Evolutionary conservation across 2,888 invertebrate species (phyloP).

Genomic region (Pristionchus japonicus): DNA sequence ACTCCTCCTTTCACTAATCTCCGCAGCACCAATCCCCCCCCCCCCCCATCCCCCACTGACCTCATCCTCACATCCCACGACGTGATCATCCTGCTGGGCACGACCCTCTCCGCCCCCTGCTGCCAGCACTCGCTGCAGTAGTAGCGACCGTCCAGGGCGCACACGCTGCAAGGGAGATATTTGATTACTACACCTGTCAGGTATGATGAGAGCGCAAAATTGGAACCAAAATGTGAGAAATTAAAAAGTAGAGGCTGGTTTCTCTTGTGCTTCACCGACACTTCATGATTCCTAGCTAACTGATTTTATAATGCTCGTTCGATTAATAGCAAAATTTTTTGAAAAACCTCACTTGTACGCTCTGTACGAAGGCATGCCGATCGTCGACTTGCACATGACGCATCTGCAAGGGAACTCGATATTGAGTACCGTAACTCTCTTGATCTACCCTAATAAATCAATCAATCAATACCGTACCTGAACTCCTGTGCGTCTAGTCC

Average conservation of each 20-base stretch:
- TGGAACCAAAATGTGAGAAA: neutral
- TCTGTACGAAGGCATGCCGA: constrained; percentile 53
- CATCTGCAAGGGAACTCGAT: constrained; percentile 56
- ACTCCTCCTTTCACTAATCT: neutral
- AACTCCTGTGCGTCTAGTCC: constrained; percentile 72
- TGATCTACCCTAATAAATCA: neutral
- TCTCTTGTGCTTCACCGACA: too few species aligned
- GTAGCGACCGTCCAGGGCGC: constrained; percentile 89
- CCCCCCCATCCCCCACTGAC: neutral
- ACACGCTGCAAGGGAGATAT: constrained; percentile 81
- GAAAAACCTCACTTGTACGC: constrained; percentile 31
- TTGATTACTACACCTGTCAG: too few species aligned
- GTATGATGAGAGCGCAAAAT: too few species aligned
- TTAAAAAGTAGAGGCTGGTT: neutral
- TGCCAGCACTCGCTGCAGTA: constrained; percentile 86
- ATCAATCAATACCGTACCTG: constrained; percentile 20
- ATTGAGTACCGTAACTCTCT: neutral
- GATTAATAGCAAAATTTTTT: neutral
- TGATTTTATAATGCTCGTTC: neutral
- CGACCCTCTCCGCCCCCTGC: constrained; percentile 50
- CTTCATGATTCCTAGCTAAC: too few species aligned
- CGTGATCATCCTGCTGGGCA: constrained; percentile 83
- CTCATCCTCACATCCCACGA: constrained; percentile 88
- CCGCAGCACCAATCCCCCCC: neutral
- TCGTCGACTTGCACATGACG: constrained; percentile 66